A percentile compares a stretch with the other conserved stretches of the same genome.
phyloP scores from a whole-genome alignment of 2,888 invertebrate genomes.

The Pinctada fucata region DNA sequence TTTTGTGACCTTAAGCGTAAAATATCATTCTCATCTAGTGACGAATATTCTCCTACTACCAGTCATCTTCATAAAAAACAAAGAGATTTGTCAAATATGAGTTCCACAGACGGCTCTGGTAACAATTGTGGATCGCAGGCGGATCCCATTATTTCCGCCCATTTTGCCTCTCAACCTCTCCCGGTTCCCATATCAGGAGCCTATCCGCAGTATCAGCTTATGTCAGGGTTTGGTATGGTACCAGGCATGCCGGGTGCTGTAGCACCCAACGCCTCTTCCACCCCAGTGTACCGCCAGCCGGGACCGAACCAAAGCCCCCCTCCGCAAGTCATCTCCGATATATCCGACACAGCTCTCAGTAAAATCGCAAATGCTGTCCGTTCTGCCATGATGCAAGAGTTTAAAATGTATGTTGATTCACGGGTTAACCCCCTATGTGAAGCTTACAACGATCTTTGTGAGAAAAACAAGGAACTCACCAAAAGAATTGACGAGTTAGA shows the following conservation, averaged over 20 bases:
- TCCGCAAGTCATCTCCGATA: background rate
- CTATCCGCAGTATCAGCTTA: background rate
- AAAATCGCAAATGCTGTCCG: slow-evolving; percentile 4
- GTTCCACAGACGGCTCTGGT: no score
- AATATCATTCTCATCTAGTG: no score
- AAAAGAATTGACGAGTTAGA: slow-evolving; percentile 9
- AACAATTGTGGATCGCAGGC: no score
- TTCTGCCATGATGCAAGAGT: slow-evolving; percentile 5
- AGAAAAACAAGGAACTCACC: slow-evolving; percentile 4
- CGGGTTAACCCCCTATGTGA: slow-evolving; percentile 1
- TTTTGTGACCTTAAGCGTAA: no score
- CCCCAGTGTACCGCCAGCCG: background rate
- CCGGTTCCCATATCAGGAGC: background rate
- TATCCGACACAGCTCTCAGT: background rate
- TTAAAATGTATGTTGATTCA: background rate
- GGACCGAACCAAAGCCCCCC: background rate
- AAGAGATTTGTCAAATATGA: no score
- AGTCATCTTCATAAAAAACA: no score
- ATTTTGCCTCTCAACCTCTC: no score
- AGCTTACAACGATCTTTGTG: background rate
- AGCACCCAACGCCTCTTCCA: background rate
- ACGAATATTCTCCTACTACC: no score
- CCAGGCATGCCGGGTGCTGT: background rate
- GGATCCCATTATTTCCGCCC: no score
- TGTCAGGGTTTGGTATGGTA: background rate